These are phyloP conservation scores for Campopleginae sp. DNA, from an alignment of 2,888 invertebrate species.

Conservation along the genomic window DNA sequence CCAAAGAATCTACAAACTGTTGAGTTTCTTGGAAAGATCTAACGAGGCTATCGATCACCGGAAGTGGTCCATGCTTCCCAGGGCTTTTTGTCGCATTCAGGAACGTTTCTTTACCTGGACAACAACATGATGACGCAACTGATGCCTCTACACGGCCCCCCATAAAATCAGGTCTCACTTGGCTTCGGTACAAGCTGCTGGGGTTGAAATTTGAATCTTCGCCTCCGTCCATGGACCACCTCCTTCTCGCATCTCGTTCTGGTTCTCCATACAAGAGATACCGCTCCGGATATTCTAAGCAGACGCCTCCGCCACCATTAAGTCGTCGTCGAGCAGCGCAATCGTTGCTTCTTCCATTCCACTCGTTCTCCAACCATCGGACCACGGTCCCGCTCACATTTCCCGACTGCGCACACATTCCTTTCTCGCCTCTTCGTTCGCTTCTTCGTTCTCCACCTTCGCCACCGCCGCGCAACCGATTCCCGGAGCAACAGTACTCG, in stretches of 20 bases:
- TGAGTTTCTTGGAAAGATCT: slow-evolving; percentile 78
- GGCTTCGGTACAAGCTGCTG: slow-evolving; percentile 1
- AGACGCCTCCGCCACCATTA: slow-evolving; percentile 68
- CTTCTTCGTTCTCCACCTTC: slow-evolving; percentile 57
- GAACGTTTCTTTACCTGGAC: slow-evolving; percentile 67
- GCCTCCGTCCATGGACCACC: neutral
- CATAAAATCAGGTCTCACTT: neutral
- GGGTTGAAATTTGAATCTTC: slow-evolving; percentile 49
- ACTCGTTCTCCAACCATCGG: slow-evolving; percentile 43
- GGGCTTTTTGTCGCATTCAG: slow-evolving; percentile 37
- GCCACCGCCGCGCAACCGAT: slow-evolving; percentile 75
- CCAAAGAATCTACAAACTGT: slow-evolving; percentile 79
- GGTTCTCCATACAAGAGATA: slow-evolving; percentile 32
- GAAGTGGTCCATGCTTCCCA: slow-evolving; percentile 64
- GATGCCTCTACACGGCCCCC: neutral
- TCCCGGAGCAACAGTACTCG: slow-evolving; percentile 13
- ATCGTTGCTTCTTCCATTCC: slow-evolving; percentile 46
- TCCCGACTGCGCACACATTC: slow-evolving; percentile 54
- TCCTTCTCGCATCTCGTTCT: slow-evolving; percentile 5
- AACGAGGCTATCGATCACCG: slow-evolving; percentile 76
- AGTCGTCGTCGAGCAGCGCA: slow-evolving; percentile 54
- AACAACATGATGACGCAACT: slow-evolving; percentile 61
- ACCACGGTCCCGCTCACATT: slow-evolving; percentile 40
- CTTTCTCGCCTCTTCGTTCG: slow-evolving; percentile 56
- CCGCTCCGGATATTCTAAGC: slow-evolving; percentile 42